Evolutionary conservation across 1,140 invertebrate species (phyloP), one percentile per base, ranked within the genome.

Genomic region (Drosophila sp.): DNA sequence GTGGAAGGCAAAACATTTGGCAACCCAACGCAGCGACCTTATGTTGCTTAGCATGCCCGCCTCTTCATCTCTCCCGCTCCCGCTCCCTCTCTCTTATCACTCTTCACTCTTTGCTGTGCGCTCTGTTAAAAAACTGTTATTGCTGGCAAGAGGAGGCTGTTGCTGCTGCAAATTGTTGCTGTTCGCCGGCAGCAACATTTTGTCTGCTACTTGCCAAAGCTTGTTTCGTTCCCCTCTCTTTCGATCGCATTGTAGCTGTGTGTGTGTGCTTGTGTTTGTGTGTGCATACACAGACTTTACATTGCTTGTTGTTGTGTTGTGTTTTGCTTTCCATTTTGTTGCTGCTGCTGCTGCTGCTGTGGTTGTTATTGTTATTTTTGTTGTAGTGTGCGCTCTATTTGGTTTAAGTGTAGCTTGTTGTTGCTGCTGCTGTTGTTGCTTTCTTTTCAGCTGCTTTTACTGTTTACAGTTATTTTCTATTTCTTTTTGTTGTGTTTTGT

Each of bases 291-390:
- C 57, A 58, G 48, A 69, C 65, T 61, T 69, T 45, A 67, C 45
- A 58, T 58, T 70, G 58, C 66, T 29, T 34, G 36, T n/a, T 48
- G 13, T 32, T 61, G n/a, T 53, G 7, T 16, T 73, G 29, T 72
- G 48, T 61, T 69, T 69, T 73, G 71, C 64, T 69, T 62, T 69
- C 56, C 71, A 73, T 59, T 61, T 69, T 73, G 53, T 61, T 67
- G 63, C 14, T 72, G 53, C 21, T 21, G 21, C 21, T 46, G 29
- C 40, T 51, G 25, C 16, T 40, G 56, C 54, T 53, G 51, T 38
- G 9, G 29, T 27, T 40, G 36, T 32, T 51, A 14, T n/a, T 50
- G 45, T 43, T 53, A 41, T 38, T 13, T 18, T 27, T 40, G 46
- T 21, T 56, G 53, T 61, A 61, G 65, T 63, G 40, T 45, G 29